Conservation (phyloP, 92 coral and sea anemone species). For the Siderastrea siderea region DNA sequence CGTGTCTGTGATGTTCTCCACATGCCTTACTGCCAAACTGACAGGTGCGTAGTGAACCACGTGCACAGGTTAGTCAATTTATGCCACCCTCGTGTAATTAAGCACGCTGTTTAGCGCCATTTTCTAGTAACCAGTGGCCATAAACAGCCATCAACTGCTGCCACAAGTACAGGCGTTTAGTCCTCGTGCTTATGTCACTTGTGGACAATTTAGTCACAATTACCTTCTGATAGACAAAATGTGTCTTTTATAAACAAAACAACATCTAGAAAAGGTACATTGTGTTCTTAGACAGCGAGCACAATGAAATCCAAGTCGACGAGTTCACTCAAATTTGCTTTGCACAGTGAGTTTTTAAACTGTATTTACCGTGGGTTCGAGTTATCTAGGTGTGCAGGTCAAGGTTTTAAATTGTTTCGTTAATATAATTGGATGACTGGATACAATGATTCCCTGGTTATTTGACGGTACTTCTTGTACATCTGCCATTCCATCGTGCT, state of each 20-base stretch:
- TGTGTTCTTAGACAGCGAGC: background rate
- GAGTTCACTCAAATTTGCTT: background rate
- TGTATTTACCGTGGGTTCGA: too few species aligned
- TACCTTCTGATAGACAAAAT: background rate
- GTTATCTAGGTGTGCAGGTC: too few species aligned
- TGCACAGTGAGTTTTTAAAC: too few species aligned
- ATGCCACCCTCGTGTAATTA: background rate
- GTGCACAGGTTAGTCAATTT: background rate
- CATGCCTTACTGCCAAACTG: too few species aligned
- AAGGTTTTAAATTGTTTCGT: too few species aligned
- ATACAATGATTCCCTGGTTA: too few species aligned
- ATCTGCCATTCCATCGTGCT: too few species aligned
- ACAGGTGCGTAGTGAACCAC: too few species aligned
- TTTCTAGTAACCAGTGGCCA: background rate
- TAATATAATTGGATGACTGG: too few species aligned
- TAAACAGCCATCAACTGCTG: background rate
- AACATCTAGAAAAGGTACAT: background rate
- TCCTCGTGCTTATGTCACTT: background rate
- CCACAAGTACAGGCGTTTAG: background rate
- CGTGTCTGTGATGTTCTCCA: too few species aligned
- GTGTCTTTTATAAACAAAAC: background rate
- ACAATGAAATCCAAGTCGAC: background rate
- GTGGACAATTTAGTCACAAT: background rate
- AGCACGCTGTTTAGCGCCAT: constrained; percentile 11
- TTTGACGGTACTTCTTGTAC: too few species aligned